Evolutionary conservation across 1,140 invertebrate genomes (phyloP), one percentile per base, ranked within the genome.

Genomic region (Delia radicum): DNA sequence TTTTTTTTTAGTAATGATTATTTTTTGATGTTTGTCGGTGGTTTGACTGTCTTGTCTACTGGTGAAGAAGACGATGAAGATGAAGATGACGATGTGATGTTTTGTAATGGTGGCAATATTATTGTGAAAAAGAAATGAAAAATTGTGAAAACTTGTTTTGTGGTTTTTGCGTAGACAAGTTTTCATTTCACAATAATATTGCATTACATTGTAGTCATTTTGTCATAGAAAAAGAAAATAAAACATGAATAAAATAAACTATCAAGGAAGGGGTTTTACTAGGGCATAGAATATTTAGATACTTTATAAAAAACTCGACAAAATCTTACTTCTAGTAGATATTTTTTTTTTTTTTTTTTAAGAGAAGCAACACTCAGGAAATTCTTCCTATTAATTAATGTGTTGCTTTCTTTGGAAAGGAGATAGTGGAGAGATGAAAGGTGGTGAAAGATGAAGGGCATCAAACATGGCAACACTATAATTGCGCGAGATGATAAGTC

Each of bases 61-160:
- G 37, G n/a, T 15, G 10, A 15, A 15, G 37, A 42, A 42, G 37
- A 42, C n/a, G 37, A 15, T 42, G 37, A 13, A 13, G 37, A 15
- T 10, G 37, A 42, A 13, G 37, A 42, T 42, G 37, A 42, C n/a
- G 12, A 10, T 33, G 33, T 33, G n/a, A 15, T 42, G 37, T 42
- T 42, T 42, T 42, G n/a, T 42, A 42, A 3, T 42, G 8, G 33
- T 42, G 37, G 37, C 10, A 13, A 15, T 42, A 8, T 42, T 42
- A 42, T 15, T 15, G n/a, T 15, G n/a, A n/a, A n/a, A n/a, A n/a
- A n/a, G n/a, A 42, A 42, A 55, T 21, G 48, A 55, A 55, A 55
- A 55, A 55, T 55, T 55, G 48, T 55, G 48, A 55, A 55, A 21
- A 55, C 48, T 55, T 55, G 48, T 55, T 55, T 55, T 55, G 48